phyloP scores from a whole-genome alignment of 2,888 invertebrate genomes.

The Drosophila anomalata region DNA sequence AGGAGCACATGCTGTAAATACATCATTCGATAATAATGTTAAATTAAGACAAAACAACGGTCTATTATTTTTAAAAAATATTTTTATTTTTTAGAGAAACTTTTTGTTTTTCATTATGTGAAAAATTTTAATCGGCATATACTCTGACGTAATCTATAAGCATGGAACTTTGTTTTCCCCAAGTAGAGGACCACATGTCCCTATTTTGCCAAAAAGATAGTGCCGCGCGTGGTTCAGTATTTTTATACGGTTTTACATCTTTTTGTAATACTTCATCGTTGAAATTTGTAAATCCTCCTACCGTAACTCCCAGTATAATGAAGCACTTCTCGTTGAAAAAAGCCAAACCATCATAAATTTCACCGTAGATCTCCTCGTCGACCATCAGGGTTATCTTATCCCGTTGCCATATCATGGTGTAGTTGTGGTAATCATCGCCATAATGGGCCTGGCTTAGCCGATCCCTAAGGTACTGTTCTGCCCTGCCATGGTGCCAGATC shows the following conservation, averaged over 20 bases:
- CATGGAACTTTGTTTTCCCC: slow-evolving; percentile 85
- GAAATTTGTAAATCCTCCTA: slow-evolving; percentile 90
- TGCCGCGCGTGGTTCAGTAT: slow-evolving; percentile 87
- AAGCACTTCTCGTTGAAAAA: slow-evolving; percentile 86
- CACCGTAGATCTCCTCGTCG: slow-evolving; percentile 86
- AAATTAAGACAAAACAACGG: no score
- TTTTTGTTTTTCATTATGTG: background rate
- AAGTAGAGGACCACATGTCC: slow-evolving; percentile 88
- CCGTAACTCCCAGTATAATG: slow-evolving; percentile 90
- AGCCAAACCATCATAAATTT: slow-evolving; percentile 82
- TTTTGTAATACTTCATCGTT: slow-evolving; percentile 83
- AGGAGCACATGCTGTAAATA: background rate
- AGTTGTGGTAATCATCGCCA: slow-evolving; percentile 88
- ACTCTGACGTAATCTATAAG: slow-evolving; percentile 82
- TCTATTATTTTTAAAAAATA: background rate
- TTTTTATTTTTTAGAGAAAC: background rate
- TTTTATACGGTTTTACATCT: slow-evolving; percentile 89
- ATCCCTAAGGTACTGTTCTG: slow-evolving; percentile 77
- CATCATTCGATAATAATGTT: no score
- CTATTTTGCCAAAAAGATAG: slow-evolving; percentile 88
- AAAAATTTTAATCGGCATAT: slow-evolving; percentile 65
- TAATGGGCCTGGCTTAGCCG: slow-evolving; percentile 83
- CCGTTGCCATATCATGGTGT: slow-evolving; percentile 88
- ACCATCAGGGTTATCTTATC: slow-evolving; percentile 81
- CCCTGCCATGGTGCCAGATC: slow-evolving; percentile 68